A percentile compares a stretch with the other conserved stretches of the same genome.
These are phyloP conservation scores for Mesorhabditis sp. DNA, from an alignment of 2,888 invertebrate species.

Conservation along the genomic window DNA sequence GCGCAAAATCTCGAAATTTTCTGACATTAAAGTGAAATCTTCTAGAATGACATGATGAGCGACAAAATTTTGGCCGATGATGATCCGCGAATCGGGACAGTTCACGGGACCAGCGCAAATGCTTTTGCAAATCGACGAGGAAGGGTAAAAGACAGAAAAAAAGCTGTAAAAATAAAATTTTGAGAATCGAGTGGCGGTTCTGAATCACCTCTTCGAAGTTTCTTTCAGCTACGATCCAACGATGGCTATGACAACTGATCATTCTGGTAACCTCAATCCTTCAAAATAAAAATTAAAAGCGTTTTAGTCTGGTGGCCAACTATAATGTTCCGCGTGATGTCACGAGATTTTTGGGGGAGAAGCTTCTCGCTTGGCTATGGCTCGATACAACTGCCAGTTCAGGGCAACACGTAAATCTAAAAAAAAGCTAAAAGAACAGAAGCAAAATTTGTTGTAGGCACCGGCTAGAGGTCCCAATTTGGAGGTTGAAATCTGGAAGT, in stretches of 20 bases:
- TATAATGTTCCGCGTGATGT: conserved; percentile 18
- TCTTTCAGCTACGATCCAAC: neutral
- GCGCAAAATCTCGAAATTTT: no score
- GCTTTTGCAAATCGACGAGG: neutral
- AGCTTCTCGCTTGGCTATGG: conserved; percentile 26
- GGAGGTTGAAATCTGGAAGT: conserved; percentile 19
- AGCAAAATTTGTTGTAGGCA: conserved; percentile 12
- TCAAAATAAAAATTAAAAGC: neutral
- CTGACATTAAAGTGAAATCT: no score
- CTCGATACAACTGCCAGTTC: conserved; percentile 8
- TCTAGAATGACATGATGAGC: neutral
- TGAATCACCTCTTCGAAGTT: conserved; percentile 4
- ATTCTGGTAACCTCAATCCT: neutral
- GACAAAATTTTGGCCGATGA: neutral
- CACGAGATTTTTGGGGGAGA: conserved; percentile 24
- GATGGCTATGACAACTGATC: neutral
- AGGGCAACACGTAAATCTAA: conserved; percentile 15
- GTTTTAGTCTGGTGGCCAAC: conserved; percentile 9
- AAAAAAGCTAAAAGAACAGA: neutral
- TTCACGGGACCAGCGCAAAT: neutral
- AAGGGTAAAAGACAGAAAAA: neutral
- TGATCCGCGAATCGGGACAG: neutral
- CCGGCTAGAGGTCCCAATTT: conserved; percentile 14
- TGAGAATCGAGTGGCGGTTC: neutral
- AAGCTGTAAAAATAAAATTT: neutral